These are phyloP conservation scores for Corythaixoides concolor DNA, from an alignment of 2,113 vertebrate species.

Conservation along the genomic window DNA sequence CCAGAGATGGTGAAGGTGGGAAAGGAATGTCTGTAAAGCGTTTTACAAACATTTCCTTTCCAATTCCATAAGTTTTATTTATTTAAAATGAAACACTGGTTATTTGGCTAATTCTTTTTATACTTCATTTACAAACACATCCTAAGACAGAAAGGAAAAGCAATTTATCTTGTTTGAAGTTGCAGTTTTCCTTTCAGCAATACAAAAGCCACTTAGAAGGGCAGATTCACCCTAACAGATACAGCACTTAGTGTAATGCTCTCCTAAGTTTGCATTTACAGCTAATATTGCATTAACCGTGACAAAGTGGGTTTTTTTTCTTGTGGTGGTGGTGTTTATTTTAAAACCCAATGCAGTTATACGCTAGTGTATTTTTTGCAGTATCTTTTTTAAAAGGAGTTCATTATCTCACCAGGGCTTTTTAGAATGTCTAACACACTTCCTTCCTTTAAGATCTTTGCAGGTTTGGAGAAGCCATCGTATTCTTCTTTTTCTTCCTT, in stretches of 20 bases:
- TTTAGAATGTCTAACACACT: constrained; percentile 95
- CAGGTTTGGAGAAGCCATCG: constrained; percentile 84
- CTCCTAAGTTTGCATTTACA: not conserved
- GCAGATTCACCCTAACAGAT: not conserved
- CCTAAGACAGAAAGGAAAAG: not conserved
- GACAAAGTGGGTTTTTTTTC: not conserved
- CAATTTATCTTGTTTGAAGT: not conserved
- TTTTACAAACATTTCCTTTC: not conserved
- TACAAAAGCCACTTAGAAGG: not conserved
- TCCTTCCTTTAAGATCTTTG: constrained; percentile 89
- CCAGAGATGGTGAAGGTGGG: not conserved
- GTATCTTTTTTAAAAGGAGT: not conserved
- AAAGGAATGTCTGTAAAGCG: not conserved
- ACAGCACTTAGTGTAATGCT: not conserved
- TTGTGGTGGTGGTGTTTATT: not conserved
- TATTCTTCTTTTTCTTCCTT: constrained; percentile 79
- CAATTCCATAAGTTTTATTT: not conserved
- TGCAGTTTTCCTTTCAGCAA: not conserved
- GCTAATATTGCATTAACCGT: not conserved
- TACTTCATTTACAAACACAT: not conserved
- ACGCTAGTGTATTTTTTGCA: not conserved
- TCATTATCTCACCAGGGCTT: constrained; percentile 81
- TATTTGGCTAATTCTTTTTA: not conserved
- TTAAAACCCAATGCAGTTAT: not conserved
- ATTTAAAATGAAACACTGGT: not conserved